phyloP scores from a whole-genome alignment of 2,113 vertebrate genomes.

The Hypocryptadius cinnamomeus region DNA sequence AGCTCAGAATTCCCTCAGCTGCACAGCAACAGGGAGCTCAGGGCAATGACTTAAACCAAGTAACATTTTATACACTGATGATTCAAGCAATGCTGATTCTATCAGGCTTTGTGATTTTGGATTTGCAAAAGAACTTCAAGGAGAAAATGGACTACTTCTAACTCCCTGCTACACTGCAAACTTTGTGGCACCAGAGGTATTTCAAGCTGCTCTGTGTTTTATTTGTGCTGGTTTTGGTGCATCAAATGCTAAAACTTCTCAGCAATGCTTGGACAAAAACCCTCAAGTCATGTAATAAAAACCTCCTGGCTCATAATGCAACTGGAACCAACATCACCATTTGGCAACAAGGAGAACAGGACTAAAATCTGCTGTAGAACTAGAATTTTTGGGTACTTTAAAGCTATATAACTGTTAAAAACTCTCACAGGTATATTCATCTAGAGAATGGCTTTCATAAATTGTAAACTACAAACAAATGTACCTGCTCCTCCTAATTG shows the following conservation, averaged over 20 bases:
- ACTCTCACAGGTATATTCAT: not conserved
- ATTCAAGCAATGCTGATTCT: slow-evolving; percentile 91
- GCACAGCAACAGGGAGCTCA: not conserved
- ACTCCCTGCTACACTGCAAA: slow-evolving; percentile 96
- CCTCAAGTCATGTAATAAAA: too few species aligned
- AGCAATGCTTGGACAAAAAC: not conserved
- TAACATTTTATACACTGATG: slow-evolving; percentile 96
- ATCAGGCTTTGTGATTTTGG: slow-evolving; percentile 97
- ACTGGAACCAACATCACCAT: not conserved
- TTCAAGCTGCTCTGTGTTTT: not conserved
- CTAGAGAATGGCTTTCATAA: not conserved
- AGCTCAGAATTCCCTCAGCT: not conserved
- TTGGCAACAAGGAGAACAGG: not conserved
- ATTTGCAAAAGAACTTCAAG: slow-evolving; percentile 92
- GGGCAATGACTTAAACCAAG: slow-evolving; percentile 83
- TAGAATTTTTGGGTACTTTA: not conserved
- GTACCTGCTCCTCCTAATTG: not conserved
- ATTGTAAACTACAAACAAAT: not conserved
- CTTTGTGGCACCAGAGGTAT: slow-evolving; percentile 96
- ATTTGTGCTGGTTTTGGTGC: not conserved
- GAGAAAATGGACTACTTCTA: slow-evolving; percentile 90
- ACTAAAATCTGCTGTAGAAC: not conserved
- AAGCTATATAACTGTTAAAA: not conserved
- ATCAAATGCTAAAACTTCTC: not conserved
- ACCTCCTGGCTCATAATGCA: too few species aligned